phyloP scores from a whole-genome alignment of 2,888 invertebrate species.

The Dichetophora obliterata region DNA sequence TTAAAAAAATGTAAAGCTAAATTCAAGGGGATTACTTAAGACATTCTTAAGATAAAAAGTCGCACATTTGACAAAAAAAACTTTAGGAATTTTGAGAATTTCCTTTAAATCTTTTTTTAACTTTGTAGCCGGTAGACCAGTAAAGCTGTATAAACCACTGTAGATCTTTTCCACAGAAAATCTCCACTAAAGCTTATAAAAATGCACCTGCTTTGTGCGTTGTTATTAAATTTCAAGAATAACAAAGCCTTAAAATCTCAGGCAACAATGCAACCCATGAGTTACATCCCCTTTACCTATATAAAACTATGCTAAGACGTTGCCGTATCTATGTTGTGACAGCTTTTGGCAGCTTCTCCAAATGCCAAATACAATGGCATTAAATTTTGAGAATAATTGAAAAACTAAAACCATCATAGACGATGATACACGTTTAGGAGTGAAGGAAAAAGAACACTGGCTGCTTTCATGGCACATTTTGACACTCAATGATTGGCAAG shows the following conservation, averaged over 20 bases:
- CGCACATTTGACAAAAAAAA: no score
- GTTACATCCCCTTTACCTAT: background rate
- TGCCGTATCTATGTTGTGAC: slow-evolving; percentile 30
- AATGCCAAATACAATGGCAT: slow-evolving; percentile 24
- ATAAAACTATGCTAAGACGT: background rate
- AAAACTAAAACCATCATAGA: slow-evolving; percentile 2
- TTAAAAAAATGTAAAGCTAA: no score
- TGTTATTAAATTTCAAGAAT: background rate
- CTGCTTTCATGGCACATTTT: slow-evolving; percentile 5
- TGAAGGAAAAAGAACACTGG: background rate
- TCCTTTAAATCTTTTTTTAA: background rate
- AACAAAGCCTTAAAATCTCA: background rate
- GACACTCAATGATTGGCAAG: slow-evolving; percentile 39
- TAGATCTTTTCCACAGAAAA: no score
- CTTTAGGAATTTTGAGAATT: background rate
- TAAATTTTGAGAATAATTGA: slow-evolving; percentile 26
- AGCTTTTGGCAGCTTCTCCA: slow-evolving; percentile 36
- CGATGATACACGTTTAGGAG: background rate
- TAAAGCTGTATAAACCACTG: no score
- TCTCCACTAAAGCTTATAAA: background rate
- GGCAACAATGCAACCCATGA: background rate
- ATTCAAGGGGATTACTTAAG: no score
- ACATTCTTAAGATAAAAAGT: no score
- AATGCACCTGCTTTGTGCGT: slow-evolving; percentile 4
- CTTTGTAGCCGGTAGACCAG: no score